A percentile compares a stretch with the other conserved stretches of the same genome.
phyloP scores from a whole-genome alignment of 2,888 invertebrate species.

The Nymphalis c-album region DNA sequence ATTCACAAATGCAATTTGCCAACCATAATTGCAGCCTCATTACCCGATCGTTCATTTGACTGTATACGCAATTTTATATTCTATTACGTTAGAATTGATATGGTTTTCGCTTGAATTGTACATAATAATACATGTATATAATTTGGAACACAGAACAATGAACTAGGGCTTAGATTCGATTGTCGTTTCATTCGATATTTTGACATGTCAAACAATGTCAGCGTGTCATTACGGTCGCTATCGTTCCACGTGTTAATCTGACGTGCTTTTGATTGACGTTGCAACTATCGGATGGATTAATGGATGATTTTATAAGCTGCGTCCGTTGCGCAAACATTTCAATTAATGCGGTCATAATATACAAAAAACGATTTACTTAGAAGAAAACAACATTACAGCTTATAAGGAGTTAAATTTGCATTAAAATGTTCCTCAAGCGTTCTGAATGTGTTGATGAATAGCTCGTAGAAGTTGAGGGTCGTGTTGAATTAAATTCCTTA shows the following conservation, averaged over 20 bases:
- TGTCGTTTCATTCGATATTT: slow-evolving; percentile 45
- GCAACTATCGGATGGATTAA: slow-evolving; percentile 32
- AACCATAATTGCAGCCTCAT: slow-evolving; percentile 54
- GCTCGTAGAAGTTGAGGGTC: no score
- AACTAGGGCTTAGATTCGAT: slow-evolving; percentile 34
- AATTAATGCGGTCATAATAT: not conserved
- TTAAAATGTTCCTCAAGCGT: no score
- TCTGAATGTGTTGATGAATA: no score
- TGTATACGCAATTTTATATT: slow-evolving; percentile 34
- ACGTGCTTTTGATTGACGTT: slow-evolving; percentile 55
- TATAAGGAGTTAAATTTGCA: no score
- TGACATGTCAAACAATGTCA: slow-evolving; percentile 46
- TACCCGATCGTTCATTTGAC: slow-evolving; percentile 48
- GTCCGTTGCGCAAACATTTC: not conserved
- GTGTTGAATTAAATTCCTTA: no score
- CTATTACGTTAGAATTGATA: slow-evolving; percentile 10
- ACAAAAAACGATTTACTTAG: no score
- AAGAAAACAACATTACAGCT: no score
- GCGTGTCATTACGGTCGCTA: slow-evolving; percentile 48
- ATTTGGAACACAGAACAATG: slow-evolving; percentile 35
- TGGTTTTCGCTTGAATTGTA: slow-evolving; percentile 11
- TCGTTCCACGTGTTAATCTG: slow-evolving; percentile 60
- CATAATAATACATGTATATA: slow-evolving; percentile 10
- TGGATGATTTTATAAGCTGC: slow-evolving; percentile 28
- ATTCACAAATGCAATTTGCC: slow-evolving; percentile 35